A percentile compares a stretch with the other conserved stretches of the same genome.
These are phyloP conservation scores for Corythornis madagascariensis DNA, from an alignment of 2,113 vertebrate species.

Conservation along the genomic window DNA sequence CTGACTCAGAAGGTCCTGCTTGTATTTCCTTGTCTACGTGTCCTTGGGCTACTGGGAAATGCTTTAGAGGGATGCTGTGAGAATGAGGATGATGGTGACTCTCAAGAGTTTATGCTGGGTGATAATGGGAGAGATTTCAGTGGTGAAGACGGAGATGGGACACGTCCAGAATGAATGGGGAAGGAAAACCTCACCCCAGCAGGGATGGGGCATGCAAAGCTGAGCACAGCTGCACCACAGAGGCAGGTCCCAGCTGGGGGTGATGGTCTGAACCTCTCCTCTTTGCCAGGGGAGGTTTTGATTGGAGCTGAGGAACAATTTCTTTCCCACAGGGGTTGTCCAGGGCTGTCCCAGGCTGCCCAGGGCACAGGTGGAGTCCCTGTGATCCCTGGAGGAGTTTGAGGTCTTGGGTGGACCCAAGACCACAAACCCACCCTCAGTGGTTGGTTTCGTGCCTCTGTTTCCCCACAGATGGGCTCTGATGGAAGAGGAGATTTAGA, in stretches of 20 bases:
- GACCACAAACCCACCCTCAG: background rate
- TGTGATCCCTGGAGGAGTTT: background rate
- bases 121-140: background rate
- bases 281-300: background rate
- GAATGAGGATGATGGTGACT: background rate
- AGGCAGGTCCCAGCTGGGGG: background rate
- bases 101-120: accelerated
- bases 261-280: background rate
- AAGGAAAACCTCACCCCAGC: background rate
- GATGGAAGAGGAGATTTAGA: background rate
- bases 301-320: background rate
- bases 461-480: background rate
- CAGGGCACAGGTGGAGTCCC: background rate
- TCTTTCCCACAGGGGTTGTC: background rate
- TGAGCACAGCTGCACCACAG: background rate
- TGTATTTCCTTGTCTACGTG: slow-evolving; percentile 26
- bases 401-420: too few relatives aligned
- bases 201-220: background rate
- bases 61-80: slow-evolving; percentile 32
- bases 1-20: slow-evolving; percentile 48
- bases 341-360: too few relatives aligned
- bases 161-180: background rate
- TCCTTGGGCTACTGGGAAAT: slow-evolving; percentile 37
- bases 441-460: background rate
- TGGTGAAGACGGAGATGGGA: background rate